phyloP scores from a whole-genome alignment of 2,113 vertebrate genomes.

The Sebastes fasciatus region DNA sequence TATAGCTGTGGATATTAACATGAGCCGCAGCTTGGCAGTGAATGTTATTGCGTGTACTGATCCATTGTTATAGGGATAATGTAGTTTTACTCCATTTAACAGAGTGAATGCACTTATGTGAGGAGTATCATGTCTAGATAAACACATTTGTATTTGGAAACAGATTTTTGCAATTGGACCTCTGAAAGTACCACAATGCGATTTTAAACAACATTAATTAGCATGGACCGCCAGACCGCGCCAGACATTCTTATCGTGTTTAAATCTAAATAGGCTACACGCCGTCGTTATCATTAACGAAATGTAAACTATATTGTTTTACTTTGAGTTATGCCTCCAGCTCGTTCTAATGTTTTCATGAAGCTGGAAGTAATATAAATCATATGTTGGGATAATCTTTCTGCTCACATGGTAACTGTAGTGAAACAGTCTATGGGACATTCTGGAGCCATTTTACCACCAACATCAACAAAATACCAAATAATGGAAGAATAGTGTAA shows the following conservation, averaged over 20 bases:
- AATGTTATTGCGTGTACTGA: slow-evolving; percentile 4
- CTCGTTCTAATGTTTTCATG: neutral
- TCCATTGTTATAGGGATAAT: slow-evolving; percentile 22
- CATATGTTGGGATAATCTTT: slow-evolving; percentile 23
- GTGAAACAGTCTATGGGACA: slow-evolving; percentile 24
- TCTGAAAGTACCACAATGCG: neutral
- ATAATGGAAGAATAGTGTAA: slow-evolving; percentile 56
- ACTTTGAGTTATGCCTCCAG: neutral
- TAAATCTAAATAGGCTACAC: slow-evolving; percentile 15
- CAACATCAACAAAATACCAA: slow-evolving; percentile 57
- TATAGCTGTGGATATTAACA: slow-evolving; percentile 17
- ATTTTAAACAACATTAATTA: slow-evolving; percentile 11
- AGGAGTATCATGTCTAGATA: slow-evolving; percentile 20
- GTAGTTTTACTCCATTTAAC: slow-evolving; percentile 16
- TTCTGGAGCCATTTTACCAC: slow-evolving; percentile 41
- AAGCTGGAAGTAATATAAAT: slow-evolving; percentile 42
- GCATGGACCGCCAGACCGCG: slow-evolving; percentile 1
- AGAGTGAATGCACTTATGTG: slow-evolving; percentile 16
- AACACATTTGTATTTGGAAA: slow-evolving; percentile 39
- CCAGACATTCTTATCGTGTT: slow-evolving; percentile 12
- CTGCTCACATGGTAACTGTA: slow-evolving; percentile 28
- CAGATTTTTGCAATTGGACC: slow-evolving; percentile 26
- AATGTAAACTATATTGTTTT: slow-evolving; percentile 4
- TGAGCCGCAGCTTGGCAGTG: neutral
- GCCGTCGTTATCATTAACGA: neutral